phyloP scores from a whole-genome alignment of 2,113 vertebrate species.

The Ictidomys tridecemlineatus region DNA sequence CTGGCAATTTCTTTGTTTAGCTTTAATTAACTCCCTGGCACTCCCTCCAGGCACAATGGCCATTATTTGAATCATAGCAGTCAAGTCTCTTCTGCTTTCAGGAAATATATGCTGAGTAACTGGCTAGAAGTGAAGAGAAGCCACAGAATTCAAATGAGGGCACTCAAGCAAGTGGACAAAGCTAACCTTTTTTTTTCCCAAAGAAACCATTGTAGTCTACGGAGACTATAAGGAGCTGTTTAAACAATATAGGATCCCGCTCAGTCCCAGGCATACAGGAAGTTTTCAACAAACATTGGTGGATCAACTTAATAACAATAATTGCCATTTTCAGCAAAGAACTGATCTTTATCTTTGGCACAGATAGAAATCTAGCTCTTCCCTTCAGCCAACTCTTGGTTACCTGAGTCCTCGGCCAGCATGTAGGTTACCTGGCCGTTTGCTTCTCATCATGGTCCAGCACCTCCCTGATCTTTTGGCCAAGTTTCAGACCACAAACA shows the following conservation, averaged over 20 bases:
- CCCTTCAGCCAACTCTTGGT: not conserved
- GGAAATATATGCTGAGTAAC: constrained; percentile 52
- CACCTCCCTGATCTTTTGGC: not conserved
- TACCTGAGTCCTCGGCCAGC: not conserved
- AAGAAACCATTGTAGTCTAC: not conserved
- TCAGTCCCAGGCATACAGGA: not conserved
- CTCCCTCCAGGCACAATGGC: constrained; percentile 14
- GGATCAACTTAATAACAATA: not conserved
- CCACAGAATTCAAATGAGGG: constrained; percentile 35
- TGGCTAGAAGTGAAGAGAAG: constrained; percentile 20
- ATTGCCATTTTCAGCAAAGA: not conserved
- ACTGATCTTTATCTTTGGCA: not conserved
- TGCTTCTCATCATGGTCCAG: not conserved
- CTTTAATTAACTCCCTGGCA: constrained; percentile 49
- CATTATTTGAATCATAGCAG: constrained; percentile 59
- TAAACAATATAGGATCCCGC: not conserved
- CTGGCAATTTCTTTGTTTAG: constrained; percentile 59
- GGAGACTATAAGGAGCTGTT: not conserved
- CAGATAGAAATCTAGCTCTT: not conserved
- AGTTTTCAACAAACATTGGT: not conserved
- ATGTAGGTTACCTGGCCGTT: not conserved
- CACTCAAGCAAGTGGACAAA: not conserved
- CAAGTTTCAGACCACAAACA: not conserved
- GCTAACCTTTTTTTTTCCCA: not conserved
- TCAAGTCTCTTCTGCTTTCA: not conserved